Base-by-base conservation (phyloP, 2,888 invertebrate species). In the Dolichomitus sp. region DNA sequence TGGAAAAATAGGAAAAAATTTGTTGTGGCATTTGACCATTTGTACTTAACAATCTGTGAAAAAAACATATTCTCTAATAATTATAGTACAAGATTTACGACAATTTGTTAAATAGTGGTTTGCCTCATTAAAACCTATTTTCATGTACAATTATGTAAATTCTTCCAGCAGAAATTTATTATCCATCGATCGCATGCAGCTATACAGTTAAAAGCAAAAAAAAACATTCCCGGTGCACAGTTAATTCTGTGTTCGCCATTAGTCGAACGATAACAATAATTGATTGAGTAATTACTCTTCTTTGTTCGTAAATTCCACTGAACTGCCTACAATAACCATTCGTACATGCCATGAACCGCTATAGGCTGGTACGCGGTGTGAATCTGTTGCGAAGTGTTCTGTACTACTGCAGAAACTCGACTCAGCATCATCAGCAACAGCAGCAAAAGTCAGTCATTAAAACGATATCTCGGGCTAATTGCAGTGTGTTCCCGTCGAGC, bases 401-500 rank as follows among this genome's bases (percentile, higher is more conserved):
- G 12, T 30, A 57, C 59, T 9, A 59, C 12, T n/a, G 19, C 63
- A 74, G 73, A 78, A 78, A 78, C 73, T 48, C 37, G 40, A 68
- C 27, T 40, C 54, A 52, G 70, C 23, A 69, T 37, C 48, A 63
- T 11, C 27, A 63, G 66, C 19, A 37, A 14, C 11, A 59, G 19
- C 19, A 37, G 48, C 65, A 57, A 57, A 57, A 37, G 61, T 61
- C 69, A 75, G 70, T 74, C 78, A 81, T 81, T 81, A 83, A 68
- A 84, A 78, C 78, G 72, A 84, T 78, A 80, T 77, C 83, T 76
- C 68, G 77, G 65, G 69, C 70, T 84, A 81, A 84, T 84, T 84
- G 84, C 78, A 84, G 80, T 59, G 69, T 61, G 68, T 48, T 54
- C 75, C 50, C 65, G 73, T 57, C 66, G 70, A 59, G 79, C 73